phyloP scores from a whole-genome alignment of 64 coral and sea anemone species.

The Anthopleura sola region DNA sequence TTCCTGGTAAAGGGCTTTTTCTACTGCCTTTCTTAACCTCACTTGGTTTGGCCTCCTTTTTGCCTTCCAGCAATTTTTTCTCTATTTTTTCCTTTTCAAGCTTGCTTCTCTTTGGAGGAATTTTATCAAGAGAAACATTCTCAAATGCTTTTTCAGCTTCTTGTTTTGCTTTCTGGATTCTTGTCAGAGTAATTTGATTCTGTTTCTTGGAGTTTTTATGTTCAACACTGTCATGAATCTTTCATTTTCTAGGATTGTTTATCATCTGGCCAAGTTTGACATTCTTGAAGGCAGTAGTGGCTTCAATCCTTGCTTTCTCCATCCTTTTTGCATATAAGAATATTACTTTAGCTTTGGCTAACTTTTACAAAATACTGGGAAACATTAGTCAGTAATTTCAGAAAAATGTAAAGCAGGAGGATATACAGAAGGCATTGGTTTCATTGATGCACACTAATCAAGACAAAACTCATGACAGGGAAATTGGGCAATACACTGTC shows the following conservation, averaged over 20 bases:
- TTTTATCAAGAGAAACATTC: slow-evolving; percentile 35
- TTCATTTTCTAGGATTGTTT: slow-evolving; percentile 22
- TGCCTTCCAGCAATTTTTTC: slow-evolving; percentile 21
- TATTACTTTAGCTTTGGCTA: background rate
- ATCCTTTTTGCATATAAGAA: slow-evolving; percentile 20
- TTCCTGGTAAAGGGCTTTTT: background rate
- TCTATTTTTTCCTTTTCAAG: background rate
- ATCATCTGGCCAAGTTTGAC: slow-evolving; percentile 54
- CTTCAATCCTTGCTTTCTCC: slow-evolving; percentile 70
- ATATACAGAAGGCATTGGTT: too few species aligned
- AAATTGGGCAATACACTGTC: too few species aligned
- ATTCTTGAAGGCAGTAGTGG: slow-evolving; percentile 72
- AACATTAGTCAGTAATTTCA: too few species aligned
- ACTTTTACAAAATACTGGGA: too few species aligned
- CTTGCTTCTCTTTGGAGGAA: slow-evolving; percentile 4
- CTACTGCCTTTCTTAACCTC: background rate
- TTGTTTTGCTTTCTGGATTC: slow-evolving; percentile 54
- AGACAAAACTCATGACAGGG: too few species aligned
- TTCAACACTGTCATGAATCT: background rate
- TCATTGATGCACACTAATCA: too few species aligned
- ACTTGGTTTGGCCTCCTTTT: background rate
- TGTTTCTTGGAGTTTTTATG: slow-evolving; percentile 13
- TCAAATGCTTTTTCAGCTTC: slow-evolving; percentile 60
- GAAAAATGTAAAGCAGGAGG: too few species aligned
- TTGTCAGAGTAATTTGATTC: slow-evolving; percentile 34